Base-by-base conservation (phyloP, 2,113 vertebrate genomes). In the Recurvirostra avosetta region DNA sequence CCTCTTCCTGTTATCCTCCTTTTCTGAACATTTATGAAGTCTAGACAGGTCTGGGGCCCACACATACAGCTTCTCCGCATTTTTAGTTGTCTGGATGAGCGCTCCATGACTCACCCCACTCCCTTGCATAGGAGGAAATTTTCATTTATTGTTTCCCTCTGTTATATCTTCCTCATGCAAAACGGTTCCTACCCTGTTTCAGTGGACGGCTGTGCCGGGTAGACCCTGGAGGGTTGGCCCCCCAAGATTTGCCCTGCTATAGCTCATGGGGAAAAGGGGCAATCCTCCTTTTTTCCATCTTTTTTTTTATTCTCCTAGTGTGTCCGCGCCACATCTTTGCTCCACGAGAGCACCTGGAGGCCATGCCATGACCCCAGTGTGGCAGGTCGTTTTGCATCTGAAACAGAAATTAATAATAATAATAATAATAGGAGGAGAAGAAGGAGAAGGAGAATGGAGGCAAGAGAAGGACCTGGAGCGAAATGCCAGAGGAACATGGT, bases 401-500 rank as follows among this genome's bases (percentile, higher is more conserved):
- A 87, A 77, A 80, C 0, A 0, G 43, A 50, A 84, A 76, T 9
- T 10, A 26, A 9, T 30, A 36, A 11, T 34, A 18, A 27, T 9
- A n/a, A 19, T 5, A 29, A 17, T 6, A 68, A 7, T 7, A 14
- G 38, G 6, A 43, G 8, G 7, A 67, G 8, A 3, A 86, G 36
- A 17, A 53, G 22, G 15, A 52, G 22, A 4, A 36, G 23, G 11
- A 15, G 43, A 16, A 49, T 21, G 18, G 41, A 74, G 27, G 47
- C 15, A 45, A 50, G 15, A 38, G 21, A 67, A 92, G 22, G 52
- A 67, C 10, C 8, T 45, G 38, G 23, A 82, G 12, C 2, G 1
- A 88, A 70, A 81, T 3, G 10, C 11, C n/a, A 56, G 58, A 52
- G 22, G 13, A 92, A 29, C 30, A 15, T 0, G 0, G 4, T 0